phyloP scores from a whole-genome alignment of 1,140 invertebrate species.

The Onthophagus taurus region DNA sequence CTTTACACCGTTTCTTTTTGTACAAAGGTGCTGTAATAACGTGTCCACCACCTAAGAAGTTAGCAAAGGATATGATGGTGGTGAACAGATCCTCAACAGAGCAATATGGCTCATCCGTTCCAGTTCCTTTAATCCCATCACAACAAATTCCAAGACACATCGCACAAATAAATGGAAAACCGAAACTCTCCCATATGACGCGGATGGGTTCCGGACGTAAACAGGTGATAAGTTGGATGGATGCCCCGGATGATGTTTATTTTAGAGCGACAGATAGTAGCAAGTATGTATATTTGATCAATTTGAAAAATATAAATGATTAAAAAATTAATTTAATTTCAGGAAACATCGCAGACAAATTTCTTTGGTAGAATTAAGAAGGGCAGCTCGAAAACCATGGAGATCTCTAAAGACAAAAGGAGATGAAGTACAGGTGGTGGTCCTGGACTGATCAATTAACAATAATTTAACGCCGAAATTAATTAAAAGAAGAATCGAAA shows the following conservation, averaged over 20 bases:
- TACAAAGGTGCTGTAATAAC: slow-evolving; percentile 27
- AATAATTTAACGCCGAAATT: slow-evolving; percentile 3
- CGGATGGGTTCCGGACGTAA: slow-evolving; percentile 56
- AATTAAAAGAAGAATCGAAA: too few relatives aligned
- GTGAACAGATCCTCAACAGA: slow-evolving; percentile 53
- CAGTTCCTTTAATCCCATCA: slow-evolving; percentile 46
- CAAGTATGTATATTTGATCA: slow-evolving; percentile 58
- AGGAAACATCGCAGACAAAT: slow-evolving; percentile 78
- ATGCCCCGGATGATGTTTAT: slow-evolving; percentile 94
- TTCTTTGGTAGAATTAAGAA: slow-evolving; percentile 68
- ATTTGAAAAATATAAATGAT: too few relatives aligned
- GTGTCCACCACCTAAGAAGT: slow-evolving; percentile 52
- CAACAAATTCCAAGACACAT: slow-evolving; percentile 53
- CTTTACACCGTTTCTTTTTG: too few relatives aligned
- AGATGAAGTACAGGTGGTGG: slow-evolving; percentile 32
- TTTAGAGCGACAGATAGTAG: slow-evolving; percentile 83
- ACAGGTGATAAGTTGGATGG: slow-evolving; percentile 95
- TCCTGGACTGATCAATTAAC: slow-evolving; percentile 37
- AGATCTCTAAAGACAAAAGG: slow-evolving; percentile 48
- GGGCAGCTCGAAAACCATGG: slow-evolving; percentile 87
- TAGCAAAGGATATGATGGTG: slow-evolving; percentile 58
- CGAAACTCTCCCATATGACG: slow-evolving; percentile 60
- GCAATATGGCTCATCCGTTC: slow-evolving; percentile 56
- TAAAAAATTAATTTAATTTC: slow-evolving; percentile 36
- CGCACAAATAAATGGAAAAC: slow-evolving; percentile 60